phyloP scores from a whole-genome alignment of 2,888 invertebrate genomes.

The Pyrrhosoma nymphula region DNA sequence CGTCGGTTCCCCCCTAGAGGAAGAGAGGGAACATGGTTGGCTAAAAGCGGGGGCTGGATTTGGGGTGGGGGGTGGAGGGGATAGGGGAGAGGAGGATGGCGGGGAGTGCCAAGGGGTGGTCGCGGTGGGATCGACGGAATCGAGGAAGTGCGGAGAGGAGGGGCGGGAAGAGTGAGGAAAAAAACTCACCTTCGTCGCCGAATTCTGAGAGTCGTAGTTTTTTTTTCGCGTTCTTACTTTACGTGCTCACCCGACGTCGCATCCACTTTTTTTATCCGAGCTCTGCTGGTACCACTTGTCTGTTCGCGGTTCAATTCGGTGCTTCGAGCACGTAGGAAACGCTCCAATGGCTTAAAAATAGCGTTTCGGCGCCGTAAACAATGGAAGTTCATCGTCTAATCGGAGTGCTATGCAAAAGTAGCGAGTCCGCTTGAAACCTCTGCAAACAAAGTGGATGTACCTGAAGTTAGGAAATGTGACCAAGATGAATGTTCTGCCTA shows the following conservation, averaged over 20 bases:
- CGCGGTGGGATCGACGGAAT: background rate
- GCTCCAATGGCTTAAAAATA: background rate
- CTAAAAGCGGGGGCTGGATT: constrained; percentile 12
- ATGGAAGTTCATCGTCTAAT: background rate
- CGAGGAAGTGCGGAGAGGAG: background rate
- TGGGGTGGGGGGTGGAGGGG: background rate
- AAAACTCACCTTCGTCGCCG: constrained; percentile 30
- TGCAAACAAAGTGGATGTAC: background rate
- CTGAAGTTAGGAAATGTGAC: no score
- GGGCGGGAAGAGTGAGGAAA: background rate
- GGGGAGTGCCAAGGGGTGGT: background rate
- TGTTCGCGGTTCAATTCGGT: background rate
- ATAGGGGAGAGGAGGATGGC: background rate
- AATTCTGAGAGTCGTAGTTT: background rate
- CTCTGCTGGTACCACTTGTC: constrained; percentile 3
- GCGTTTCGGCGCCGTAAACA: background rate
- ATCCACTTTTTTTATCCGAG: background rate
- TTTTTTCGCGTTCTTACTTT: constrained; percentile 2
- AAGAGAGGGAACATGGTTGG: constrained; percentile 55
- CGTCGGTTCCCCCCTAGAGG: constrained; percentile 15
- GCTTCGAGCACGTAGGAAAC: background rate
- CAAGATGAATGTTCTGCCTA: no score
- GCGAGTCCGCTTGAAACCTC: background rate
- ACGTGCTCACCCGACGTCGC: background rate
- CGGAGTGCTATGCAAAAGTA: background rate